Evolutionary conservation across 1,140 invertebrate species (phyloP), one percentile per base, ranked within the genome.

Genomic region (Camponotus floridanus): DNA sequence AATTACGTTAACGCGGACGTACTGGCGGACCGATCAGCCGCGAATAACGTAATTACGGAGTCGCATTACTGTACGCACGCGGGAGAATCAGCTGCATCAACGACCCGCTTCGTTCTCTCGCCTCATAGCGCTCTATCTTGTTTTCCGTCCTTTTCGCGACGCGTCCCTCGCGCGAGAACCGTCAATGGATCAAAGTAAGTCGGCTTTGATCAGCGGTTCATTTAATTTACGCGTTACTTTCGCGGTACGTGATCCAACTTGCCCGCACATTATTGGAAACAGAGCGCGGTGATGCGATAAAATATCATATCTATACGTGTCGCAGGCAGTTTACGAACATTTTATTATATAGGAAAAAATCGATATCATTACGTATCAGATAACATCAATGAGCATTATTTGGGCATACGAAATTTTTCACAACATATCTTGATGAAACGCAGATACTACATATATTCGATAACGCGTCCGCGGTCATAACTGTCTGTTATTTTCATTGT

Each of bases 41-140:
- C 79, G 90, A 88, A 91, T 90, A 91, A 90, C 87, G 84, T 91
- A 91, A 91, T 91, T 91, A 90, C 68, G 61, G 84, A 79, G 85
- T 84, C 84, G 89, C 90, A 90, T 91, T 91, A 91, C 86, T 48
- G 88, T 86, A 84, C 80, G 70, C 90, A 65, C 78, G 65, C 74
- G 74, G 80, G 48, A 18, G 48, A 71, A 48, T 90, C 88, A 33
- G 86, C 42, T 74, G 86, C 57, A 51, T 51, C 48, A 51, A 51
- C 15, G 89, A 83, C 62, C 57, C 62, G 70, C 70, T 61, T 74
- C 87, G 67, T 89, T 89, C 88, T 76, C 88, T 39, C 71, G 55
- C 68, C 33, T 33, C 55, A 36, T 26, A 64, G 8, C 68, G 67
- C 67, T 51, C 48, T 85, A 76, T 62, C 74, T 85, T 76, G 81